Percentiles rank a stretch among this genome's conserved stretches.
phyloP scores from a whole-genome alignment of 2,797 vertebrate species.

The Macrochelys suwanniensis region DNA sequence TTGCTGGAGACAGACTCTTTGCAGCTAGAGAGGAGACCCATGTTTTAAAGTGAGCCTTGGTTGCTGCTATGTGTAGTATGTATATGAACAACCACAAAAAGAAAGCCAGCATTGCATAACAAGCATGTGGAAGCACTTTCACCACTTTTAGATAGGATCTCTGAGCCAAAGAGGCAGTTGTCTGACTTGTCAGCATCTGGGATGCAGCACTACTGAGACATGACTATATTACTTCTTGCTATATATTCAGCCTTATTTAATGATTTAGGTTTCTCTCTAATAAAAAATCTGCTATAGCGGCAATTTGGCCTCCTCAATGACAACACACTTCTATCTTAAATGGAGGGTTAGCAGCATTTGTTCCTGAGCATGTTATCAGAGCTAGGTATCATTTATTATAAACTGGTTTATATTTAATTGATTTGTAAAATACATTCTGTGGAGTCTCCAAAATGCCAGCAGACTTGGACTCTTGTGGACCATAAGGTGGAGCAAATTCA shows the following conservation, averaged over 20 bases:
- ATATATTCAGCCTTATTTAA: constrained; percentile 56
- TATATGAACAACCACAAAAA: constrained; percentile 62
- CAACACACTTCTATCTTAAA: neutral
- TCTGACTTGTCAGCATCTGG: constrained; percentile 76
- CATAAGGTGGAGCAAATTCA: neutral
- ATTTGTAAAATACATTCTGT: neutral
- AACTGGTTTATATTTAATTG: neutral
- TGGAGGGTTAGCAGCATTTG: neutral
- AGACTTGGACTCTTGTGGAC: neutral
- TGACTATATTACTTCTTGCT: constrained; percentile 49
- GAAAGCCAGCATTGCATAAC: constrained; percentile 48
- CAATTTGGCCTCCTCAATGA: neutral
- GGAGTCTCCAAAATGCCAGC: neutral
- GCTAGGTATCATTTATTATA: neutral
- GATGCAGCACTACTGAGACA: constrained; percentile 64
- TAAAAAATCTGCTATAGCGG: constrained; percentile 52
- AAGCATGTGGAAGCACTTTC: constrained; percentile 76
- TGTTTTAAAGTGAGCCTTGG: constrained; percentile 8
- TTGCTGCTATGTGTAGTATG: constrained; percentile 8
- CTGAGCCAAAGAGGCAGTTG: constrained; percentile 61
- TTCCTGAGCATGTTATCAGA: constrained; percentile 1
- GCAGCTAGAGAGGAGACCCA: neutral
- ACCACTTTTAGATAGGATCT: constrained; percentile 40
- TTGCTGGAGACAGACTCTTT: constrained; percentile 4
- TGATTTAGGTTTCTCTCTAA: constrained; percentile 46